Base-by-base conservation (phyloP, 2,888 invertebrate species). In the Ptychoptera albimana region DNA sequence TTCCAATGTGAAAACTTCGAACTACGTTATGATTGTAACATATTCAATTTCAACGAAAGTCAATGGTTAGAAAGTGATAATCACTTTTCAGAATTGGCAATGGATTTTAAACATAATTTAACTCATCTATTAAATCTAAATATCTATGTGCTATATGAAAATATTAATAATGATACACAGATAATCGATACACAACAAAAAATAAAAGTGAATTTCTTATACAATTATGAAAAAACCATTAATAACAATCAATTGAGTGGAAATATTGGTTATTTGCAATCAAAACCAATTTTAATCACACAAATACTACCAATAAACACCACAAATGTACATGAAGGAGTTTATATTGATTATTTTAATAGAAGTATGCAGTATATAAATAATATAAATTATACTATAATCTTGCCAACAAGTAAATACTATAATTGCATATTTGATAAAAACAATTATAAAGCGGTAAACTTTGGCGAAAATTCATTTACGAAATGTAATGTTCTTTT, bases 201-300 rank as follows among this genome's bases (percentile, higher is more conserved):
- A 12, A 59, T 53, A 44, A 51, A 53, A 35, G 48, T 60, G 1
- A 42, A 45, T 11, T 64, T 56, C 47, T 41, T 54, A 6, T 45
- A 48, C 13, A 16, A 46, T 8, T 54, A 54, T 39, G 47, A 51
- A 35, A 50, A 50, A 10, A 31, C 15, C 11, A 37, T 12, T 7
- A 31, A 7, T 11, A 9, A 32, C 2, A 29, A 37, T 23, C 23
- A 35, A 30, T 31, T 46, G 9, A 54, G 55, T 3, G 64, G 64
- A 2, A 53, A 61, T 29, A 50, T 61, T 13, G 65, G 65, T 2
- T 65, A 65, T 47, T 42, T 51, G 6, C 40, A 31, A 5, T 58
- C 58, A 0, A 50, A 53, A 1, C 61, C 64, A 1, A 4, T 65
- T 2, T 56, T 65, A 11, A 34, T 57, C 9, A 53, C 55, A 1